phyloP scores from a whole-genome alignment of 2,888 invertebrate genomes.

The Aphodius granarius region DNA sequence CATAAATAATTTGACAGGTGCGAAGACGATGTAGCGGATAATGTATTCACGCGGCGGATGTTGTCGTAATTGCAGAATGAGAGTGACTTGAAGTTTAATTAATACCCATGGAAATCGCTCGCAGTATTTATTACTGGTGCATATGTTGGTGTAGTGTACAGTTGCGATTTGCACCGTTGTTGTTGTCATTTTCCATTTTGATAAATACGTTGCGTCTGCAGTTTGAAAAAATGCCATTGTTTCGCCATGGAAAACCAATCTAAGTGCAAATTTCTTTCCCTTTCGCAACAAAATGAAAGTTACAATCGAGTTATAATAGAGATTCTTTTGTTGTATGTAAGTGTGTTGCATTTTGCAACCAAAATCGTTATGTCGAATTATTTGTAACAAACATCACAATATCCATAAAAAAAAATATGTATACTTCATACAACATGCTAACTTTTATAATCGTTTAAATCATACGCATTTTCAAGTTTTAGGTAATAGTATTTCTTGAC shows the following conservation, averaged over 20 bases:
- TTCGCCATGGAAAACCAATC: neutral
- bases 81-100: neutral
- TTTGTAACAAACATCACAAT: too few species aligned
- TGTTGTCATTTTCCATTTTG: neutral
- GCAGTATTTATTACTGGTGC: neutral
- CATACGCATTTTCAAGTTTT: too few species aligned
- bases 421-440: too few species aligned
- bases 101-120: neutral
- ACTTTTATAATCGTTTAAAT: too few species aligned
- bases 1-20: conserved; percentile 10
- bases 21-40: neutral
- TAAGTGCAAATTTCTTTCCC: neutral
- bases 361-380: too few species aligned
- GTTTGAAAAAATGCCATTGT: neutral
- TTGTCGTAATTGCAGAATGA: neutral
- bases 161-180: neutral
- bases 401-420: too few species aligned
- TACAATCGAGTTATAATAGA: neutral
- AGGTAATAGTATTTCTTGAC: too few species aligned
- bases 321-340: neutral
- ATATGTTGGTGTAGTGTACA: neutral
- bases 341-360: too few species aligned
- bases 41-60: neutral
- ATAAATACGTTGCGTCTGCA: neutral
- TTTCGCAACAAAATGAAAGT: neutral